Conservation (phyloP, 2,888 invertebrate genomes). For the Siphlonurus alternatus region DNA sequence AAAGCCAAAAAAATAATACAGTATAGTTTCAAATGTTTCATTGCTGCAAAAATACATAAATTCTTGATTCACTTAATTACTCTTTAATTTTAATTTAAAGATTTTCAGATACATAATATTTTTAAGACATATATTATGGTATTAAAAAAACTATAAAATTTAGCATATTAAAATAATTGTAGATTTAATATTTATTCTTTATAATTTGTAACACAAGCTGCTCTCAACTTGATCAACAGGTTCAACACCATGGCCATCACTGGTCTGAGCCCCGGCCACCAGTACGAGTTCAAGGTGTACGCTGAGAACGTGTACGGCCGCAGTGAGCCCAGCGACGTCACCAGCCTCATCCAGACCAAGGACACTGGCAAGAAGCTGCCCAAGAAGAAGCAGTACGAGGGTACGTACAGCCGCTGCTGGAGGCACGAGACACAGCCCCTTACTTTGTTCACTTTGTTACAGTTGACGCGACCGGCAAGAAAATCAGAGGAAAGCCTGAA, state of each 20-base stretch:
- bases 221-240: slow-evolving; percentile 28
- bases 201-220: background rate
- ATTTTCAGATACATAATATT: background rate
- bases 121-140: slow-evolving; percentile 5
- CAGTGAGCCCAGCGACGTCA: slow-evolving; percentile 86
- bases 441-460: slow-evolving; percentile 13
- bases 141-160: background rate
- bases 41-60: no score
- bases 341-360: slow-evolving; percentile 66
- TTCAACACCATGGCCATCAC: slow-evolving; percentile 84
- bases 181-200: background rate
- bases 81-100: no score
- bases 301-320: slow-evolving; percentile 98
- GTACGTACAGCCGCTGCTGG: slow-evolving; percentile 21
- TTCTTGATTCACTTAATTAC: no score
- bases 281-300: slow-evolving; percentile 93
- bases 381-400: slow-evolving; percentile 61
- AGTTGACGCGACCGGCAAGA: slow-evolving; percentile 73
- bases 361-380: slow-evolving; percentile 60
- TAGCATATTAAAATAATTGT: background rate
- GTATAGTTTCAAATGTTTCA: no score
- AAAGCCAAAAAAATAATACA: no score
- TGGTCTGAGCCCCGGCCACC: slow-evolving; percentile 75
- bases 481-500: slow-evolving; percentile 68
- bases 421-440: background rate